Conservation (phyloP, 2,113 vertebrate genomes). For the Peucedramus taeniatus region DNA sequence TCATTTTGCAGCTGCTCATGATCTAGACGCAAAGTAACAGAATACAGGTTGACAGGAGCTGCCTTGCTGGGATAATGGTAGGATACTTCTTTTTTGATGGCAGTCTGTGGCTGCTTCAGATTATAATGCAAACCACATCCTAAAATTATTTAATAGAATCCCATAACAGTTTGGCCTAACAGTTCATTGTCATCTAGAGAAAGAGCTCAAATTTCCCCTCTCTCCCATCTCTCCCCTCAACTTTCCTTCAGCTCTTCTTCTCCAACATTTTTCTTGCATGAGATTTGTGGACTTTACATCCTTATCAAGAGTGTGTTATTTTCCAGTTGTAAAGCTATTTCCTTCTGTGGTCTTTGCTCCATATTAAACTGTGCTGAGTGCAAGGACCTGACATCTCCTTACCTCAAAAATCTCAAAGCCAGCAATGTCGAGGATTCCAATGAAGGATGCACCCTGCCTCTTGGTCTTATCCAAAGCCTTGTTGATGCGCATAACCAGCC, state of each 20-base stretch:
- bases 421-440: slow-evolving; percentile 97
- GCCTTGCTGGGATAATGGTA: not conserved
- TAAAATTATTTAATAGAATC: not conserved
- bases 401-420: slow-evolving; percentile 99
- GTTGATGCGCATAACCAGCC: slow-evolving; percentile 97
- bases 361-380: not conserved
- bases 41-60: not conserved
- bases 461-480: slow-evolving; percentile 98
- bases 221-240: not conserved
- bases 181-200: not conserved
- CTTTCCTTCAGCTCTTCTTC: not conserved
- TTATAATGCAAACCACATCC: not conserved
- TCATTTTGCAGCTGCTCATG: not conserved
- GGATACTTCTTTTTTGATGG: not conserved
- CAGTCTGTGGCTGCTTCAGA: not conserved
- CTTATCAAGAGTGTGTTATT: not conserved
- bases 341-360: not conserved
- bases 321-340: not conserved
- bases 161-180: not conserved
- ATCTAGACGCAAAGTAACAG: not conserved
- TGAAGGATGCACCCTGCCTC: slow-evolving; percentile 95
- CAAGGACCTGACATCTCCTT: not conserved
- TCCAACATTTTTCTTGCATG: not conserved
- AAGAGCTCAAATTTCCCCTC: not conserved
- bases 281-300: not conserved